Percentiles rank a stretch among this genome's conserved stretches.
phyloP scores from a whole-genome alignment of 2,888 invertebrate genomes.

The Eupsilia transversa region DNA sequence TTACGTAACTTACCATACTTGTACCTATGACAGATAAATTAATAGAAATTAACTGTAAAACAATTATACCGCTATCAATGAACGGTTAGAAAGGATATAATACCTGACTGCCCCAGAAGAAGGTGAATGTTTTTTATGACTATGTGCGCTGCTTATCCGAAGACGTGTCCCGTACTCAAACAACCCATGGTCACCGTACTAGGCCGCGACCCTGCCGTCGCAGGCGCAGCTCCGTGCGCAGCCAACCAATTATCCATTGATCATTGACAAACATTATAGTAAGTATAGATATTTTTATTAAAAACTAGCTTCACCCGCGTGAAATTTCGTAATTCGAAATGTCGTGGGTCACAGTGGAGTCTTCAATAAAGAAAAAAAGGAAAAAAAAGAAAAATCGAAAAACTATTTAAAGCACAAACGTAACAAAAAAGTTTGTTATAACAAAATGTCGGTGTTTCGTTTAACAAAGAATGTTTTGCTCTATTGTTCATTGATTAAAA shows the following conservation, averaged over 20 bases:
- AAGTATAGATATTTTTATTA: conserved; percentile 32
- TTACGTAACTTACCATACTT: neutral
- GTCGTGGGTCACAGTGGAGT: no score
- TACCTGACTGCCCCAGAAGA: no score
- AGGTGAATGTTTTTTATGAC: no score
- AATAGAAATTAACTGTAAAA: neutral
- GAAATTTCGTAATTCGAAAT: no score
- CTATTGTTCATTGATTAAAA: conserved; percentile 13
- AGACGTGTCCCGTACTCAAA: conserved; percentile 20
- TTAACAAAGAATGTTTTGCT: neutral
- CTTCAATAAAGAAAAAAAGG: neutral
- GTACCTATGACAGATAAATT: neutral
- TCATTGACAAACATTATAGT: conserved; percentile 53
- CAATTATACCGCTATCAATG: no score
- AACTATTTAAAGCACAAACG: neutral
- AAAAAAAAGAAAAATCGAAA: no score
- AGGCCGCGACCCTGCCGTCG: conserved; percentile 71
- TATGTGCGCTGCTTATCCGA: neutral
- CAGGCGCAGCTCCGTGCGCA: conserved; percentile 69
- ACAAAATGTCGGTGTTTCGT: neutral
- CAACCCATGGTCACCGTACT: conserved; percentile 66
- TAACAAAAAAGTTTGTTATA: neutral
- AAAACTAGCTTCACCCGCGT: no score
- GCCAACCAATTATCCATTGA: conserved; percentile 71
- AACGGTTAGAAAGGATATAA: no score